Conservation (phyloP, 2,888 invertebrate species). For the Calliphora vomitoria region DNA sequence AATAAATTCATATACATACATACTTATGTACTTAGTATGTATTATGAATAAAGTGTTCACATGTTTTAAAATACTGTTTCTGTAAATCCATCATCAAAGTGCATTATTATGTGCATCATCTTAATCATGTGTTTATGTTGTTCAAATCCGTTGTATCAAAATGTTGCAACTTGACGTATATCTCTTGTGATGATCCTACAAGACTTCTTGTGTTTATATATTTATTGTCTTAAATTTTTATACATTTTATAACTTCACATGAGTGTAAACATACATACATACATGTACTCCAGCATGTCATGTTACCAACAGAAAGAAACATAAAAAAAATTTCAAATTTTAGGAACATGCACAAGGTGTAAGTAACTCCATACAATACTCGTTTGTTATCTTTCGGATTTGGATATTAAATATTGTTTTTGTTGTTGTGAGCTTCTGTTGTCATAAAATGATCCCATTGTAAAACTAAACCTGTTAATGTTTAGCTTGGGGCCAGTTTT, state of each 20-base stretch:
- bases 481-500: too few relatives aligned
- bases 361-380: too few relatives aligned
- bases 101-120: conserved; percentile 52
- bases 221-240: conserved; percentile 24
- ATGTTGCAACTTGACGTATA: conserved; percentile 66
- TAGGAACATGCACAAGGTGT: neutral
- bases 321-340: neutral
- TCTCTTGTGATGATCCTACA: conserved; percentile 58
- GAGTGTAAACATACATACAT: neutral
- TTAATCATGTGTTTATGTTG: conserved; percentile 5
- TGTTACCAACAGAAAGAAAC: neutral
- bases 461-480: too few relatives aligned
- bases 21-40: neutral
- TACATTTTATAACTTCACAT: conserved; percentile 38
- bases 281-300: neutral
- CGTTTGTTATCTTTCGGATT: neutral
- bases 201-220: conserved; percentile 23
- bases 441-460: too few relatives aligned
- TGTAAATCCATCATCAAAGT: conserved; percentile 40
- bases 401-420: too few relatives aligned
- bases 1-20: neutral
- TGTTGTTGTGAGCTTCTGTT: too few relatives aligned
- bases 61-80: conserved; percentile 1
- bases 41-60: conserved; percentile 75
- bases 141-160: conserved; percentile 34